Base-by-base conservation (phyloP, 1,140 invertebrate genomes). In the Neotoxoptera formosana region DNA sequence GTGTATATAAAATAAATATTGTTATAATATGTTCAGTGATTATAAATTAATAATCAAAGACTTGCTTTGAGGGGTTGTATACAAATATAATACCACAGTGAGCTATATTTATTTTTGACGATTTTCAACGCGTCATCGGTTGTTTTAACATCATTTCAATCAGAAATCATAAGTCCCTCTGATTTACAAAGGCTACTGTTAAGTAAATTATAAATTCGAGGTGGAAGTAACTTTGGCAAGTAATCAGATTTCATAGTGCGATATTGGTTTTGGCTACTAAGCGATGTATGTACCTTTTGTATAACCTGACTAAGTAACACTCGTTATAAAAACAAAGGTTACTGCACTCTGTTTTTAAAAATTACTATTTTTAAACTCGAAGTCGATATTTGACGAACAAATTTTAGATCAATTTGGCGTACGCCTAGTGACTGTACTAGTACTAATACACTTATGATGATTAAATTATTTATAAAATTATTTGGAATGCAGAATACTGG, bases 231-330 rank as follows among this genome's bases (percentile, higher is more conserved):
- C 34, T 34, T 83, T 83, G 81, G 81, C 81, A 83, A 83, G 20
- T 41, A 83, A 83, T 83, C 81, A 83, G 81, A 83, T 41, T 83
- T 36, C 41, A 34, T 9, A 23, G 20, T 83, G 21, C 9, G 81
- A 83, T 83, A 83, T 83, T 83, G 36, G n/a, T 83, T 83, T 83
- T 83, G 81, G 81, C 81, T 83, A 41, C 81, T 83, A 83, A 83
- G 2, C 41, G n/a, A 41, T 83, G 60, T 67, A 67, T 51, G 51
- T 83, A 83, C 81, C 21, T 83, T 41, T 83, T 36, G n/a, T 83
- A 83, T 83, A 83, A 83, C 81, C 34, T 36, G 81, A 83, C 21
- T 36, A 83, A 83, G 34, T 36, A 83, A 83, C 81, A 41, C 36
- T 41, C 21, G 9, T 41, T 83, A 25, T 41, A 83, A 41, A 83